These are phyloP conservation scores for Astatoreochromis straeleni DNA, from an alignment of 2,113 vertebrate species.

Conservation along the genomic window DNA sequence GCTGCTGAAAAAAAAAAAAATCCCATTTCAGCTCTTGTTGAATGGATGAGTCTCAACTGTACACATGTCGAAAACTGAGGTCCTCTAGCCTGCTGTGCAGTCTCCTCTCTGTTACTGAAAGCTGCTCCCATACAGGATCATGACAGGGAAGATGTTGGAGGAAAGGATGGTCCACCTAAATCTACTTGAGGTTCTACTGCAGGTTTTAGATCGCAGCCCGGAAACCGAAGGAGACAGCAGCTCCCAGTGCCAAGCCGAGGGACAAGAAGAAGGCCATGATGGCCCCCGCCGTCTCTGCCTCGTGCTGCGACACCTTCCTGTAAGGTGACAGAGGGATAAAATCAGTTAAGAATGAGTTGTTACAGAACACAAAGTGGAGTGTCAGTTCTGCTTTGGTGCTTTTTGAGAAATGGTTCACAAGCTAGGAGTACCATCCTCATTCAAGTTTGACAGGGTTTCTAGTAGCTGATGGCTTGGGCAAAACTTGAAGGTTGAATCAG, in stretches of 20 bases:
- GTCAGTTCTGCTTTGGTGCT: neutral
- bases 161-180: neutral
- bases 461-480: neutral
- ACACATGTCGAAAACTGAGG: neutral
- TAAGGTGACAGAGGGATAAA: neutral
- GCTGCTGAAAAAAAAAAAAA: neutral
- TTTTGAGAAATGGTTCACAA: neutral
- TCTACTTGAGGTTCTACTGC: neutral
- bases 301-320: constrained; percentile 84
- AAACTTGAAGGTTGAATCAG: accelerated
- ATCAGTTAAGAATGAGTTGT: neutral
- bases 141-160: neutral
- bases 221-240: constrained; percentile 80
- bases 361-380: neutral
- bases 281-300: constrained; percentile 91
- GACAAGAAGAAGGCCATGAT: constrained; percentile 95
- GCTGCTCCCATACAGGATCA: neutral
- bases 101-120: neutral
- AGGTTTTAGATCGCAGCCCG: constrained; percentile 73
- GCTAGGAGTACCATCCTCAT: neutral
- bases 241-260: constrained; percentile 89
- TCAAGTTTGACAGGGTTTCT: neutral
- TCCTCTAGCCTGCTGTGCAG: neutral
- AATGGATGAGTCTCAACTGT: neutral
- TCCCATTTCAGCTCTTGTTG: neutral